These are phyloP conservation scores for Chloroceryle inda DNA, from an alignment of 2,797 vertebrate species.

Conservation along the genomic window DNA sequence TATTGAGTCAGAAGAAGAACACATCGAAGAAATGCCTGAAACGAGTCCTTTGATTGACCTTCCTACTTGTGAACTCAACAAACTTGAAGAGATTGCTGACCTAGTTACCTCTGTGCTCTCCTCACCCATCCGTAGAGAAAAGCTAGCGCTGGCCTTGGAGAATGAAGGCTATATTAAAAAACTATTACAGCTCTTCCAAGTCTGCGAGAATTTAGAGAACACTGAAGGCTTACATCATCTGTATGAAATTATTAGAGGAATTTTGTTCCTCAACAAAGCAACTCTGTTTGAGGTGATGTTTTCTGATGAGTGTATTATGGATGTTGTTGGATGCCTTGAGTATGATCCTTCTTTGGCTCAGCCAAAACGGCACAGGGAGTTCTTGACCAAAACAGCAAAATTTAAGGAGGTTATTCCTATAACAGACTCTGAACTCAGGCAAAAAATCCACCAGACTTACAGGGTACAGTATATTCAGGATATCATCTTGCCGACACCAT, in stretches of 20 bases:
- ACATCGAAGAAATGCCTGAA: slow-evolving; percentile 97
- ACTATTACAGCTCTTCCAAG: slow-evolving; percentile 95
- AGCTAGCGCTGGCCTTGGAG: slow-evolving; percentile 95
- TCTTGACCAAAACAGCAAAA: slow-evolving; percentile 98
- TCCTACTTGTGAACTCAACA: slow-evolving; percentile 92
- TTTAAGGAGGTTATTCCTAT: slow-evolving; percentile 99
- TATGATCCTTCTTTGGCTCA: slow-evolving; percentile 96
- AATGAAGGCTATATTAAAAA: slow-evolving; percentile 98
- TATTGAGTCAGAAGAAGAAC: slow-evolving; percentile 97
- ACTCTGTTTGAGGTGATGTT: slow-evolving; percentile 99
- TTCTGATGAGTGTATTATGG: slow-evolving; percentile 99
- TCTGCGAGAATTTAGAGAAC: slow-evolving; percentile 96
- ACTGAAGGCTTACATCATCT: slow-evolving; percentile 96
- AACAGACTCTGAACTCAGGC: slow-evolving; percentile 97
- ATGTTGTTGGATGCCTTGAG: slow-evolving; percentile 98
- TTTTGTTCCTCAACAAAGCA: slow-evolving; percentile 98
- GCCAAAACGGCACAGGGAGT: slow-evolving; percentile 96
- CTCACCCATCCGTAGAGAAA: slow-evolving; percentile 96
- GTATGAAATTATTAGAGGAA: slow-evolving; percentile 96
- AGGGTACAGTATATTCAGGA: slow-evolving; percentile 99
- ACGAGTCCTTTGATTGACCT: slow-evolving; percentile 95
- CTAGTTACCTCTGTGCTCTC: slow-evolving; percentile 97
- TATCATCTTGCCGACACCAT: slow-evolving; percentile 98
- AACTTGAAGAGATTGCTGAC: slow-evolving; percentile 98
- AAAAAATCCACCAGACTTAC: slow-evolving; percentile 99